phyloP scores from a whole-genome alignment of 2,113 vertebrate genomes.

The Hepsetus odoe region DNA sequence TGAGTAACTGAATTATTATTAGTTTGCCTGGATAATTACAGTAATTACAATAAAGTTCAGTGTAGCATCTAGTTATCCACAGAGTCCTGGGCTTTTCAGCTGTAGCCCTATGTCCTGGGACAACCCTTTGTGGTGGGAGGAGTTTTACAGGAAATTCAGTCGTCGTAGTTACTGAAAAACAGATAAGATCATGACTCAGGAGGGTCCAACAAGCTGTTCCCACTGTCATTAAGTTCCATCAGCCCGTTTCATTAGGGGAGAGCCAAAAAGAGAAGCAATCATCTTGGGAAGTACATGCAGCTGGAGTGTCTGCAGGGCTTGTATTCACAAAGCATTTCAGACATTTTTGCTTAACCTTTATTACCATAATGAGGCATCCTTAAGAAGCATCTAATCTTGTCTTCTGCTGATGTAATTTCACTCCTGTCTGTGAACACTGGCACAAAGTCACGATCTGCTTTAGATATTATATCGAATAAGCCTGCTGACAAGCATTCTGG shows the following conservation, averaged over 20 bases:
- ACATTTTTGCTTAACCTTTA: background rate
- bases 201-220: background rate
- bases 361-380: background rate
- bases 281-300: slow-evolving; percentile 22
- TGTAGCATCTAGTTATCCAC: too few species aligned
- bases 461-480: background rate
- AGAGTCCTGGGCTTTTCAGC: too few species aligned
- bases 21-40: too few species aligned
- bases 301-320: background rate
- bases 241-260: background rate
- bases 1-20: too few species aligned
- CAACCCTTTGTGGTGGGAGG: slow-evolving; percentile 23
- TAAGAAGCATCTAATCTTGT: background rate
- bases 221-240: background rate
- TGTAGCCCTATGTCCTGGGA: background rate
- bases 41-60: too few species aligned
- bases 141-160: too few species aligned
- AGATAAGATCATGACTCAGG: background rate
- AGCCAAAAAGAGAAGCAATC: background rate
- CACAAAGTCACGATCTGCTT: background rate
- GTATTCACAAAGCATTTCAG: background rate
- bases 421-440: background rate
- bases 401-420: background rate
- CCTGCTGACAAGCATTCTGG: slow-evolving; percentile 37
- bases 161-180: slow-evolving; percentile 20